Conservation (phyloP, 2,797 vertebrate species). For the Argya squamiceps region DNA sequence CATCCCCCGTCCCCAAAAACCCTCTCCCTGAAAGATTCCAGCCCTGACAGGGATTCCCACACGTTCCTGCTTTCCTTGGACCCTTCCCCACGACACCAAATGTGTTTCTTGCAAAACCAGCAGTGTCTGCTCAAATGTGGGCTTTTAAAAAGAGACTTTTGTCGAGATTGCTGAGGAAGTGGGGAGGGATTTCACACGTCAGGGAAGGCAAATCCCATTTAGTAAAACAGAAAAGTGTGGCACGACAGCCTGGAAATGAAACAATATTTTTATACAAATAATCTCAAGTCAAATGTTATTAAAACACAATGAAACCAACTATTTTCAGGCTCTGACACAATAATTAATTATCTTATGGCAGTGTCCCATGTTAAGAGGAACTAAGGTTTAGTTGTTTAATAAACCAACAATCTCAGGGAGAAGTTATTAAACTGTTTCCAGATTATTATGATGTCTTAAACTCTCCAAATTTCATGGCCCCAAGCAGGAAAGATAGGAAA, state of each 20-base stretch:
- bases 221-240: neutral
- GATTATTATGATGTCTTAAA: neutral
- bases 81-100: neutral
- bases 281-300: neutral
- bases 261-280: neutral
- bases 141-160: neutral
- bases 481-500: neutral
- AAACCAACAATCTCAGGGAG: neutral
- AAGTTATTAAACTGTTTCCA: neutral
- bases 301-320: neutral
- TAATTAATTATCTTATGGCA: neutral
- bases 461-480: neutral
- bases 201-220: neutral
- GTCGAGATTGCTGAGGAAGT: neutral
- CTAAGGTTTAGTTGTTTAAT: neutral
- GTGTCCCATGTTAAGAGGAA: neutral
- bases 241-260: neutral
- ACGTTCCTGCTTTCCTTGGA: neutral
- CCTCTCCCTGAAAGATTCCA: neutral
- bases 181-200: neutral
- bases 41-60: neutral
- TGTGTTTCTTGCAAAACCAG: neutral
- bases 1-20: fast-evolving
- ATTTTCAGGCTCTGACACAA: neutral
- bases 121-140: neutral